Conservation (phyloP, 2,113 vertebrate genomes). For the Dipodomys ordii region DNA sequence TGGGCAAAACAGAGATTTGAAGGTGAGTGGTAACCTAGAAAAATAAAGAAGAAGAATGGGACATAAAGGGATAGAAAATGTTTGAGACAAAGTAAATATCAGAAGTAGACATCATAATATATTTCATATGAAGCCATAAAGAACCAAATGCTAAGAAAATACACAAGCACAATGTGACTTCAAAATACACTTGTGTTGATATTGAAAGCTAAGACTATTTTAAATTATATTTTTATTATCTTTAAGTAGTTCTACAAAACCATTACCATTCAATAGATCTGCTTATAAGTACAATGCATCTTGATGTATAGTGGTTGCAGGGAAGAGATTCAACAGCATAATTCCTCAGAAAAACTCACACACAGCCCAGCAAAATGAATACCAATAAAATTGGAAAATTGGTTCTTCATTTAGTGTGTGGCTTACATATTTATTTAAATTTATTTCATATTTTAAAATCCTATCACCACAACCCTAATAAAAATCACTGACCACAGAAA, state of each 20-base stretch:
- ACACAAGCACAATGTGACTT: background rate
- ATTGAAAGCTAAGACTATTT: background rate
- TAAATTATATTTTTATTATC: too few relatives aligned
- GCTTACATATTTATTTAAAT: background rate
- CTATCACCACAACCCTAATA: background rate
- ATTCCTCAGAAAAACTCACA: too few relatives aligned
- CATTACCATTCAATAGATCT: too few relatives aligned
- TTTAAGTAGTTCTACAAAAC: too few relatives aligned
- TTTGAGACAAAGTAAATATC: background rate
- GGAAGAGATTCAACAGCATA: too few relatives aligned
- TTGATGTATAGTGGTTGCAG: too few relatives aligned
- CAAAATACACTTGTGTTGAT: background rate
- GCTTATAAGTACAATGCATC: too few relatives aligned
- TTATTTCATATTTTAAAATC: conserved; percentile 20
- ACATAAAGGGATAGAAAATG: background rate
- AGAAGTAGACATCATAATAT: background rate
- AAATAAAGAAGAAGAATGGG: background rate
- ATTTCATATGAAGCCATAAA: background rate
- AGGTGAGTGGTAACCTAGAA: background rate
- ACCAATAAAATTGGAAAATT: too few relatives aligned
- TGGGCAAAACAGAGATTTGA: background rate
- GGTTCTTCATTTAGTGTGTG: too few relatives aligned
- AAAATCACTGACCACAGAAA: background rate
- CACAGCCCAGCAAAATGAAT: too few relatives aligned
- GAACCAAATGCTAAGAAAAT: background rate